Evolutionary conservation across 2,888 invertebrate genomes (phyloP), one percentile per base, ranked within the genome.

Genomic region (Pecten maximus): DNA sequence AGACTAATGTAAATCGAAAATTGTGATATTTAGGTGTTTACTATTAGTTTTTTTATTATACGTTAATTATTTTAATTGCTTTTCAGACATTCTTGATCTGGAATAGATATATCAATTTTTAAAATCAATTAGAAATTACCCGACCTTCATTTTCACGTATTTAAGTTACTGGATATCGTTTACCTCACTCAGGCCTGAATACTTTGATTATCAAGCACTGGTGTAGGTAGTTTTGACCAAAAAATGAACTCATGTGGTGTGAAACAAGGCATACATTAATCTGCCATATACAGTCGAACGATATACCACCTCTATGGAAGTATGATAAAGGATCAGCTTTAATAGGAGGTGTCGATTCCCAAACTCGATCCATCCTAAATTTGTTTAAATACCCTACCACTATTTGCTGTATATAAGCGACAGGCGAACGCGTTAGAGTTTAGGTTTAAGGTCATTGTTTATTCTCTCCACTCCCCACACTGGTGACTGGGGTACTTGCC

Each of bases 351-450:
- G 74, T 74, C 74, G 35, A 74, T 74, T 74, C 35, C 74, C 35
- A 1, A 74, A 35, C 74, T 74, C 35, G 74, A 74, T 74, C 74
- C 74, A 74, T 74, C 74, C 74, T 74, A 74, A 74, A 74, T 74
- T 74, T 28, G 35, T 74, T 74, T 74, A 74, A 74, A 74, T 74
- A 35, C 35, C 74, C 74, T 35, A 74, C 28, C 28, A 35, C 74
- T 28, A 35, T 74, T 35, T 74, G 35, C 0, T 74, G 44, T 44
- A 44, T 44, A 35, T 74, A 23, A 28, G 74, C 35, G 74, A 35
- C 74, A 74, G 74, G 74, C 15, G 74, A 74, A 74, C 74, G 74
- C 28, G 74, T 74, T 35, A 74, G 74, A 74, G 74, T 15, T 74
- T 12, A 35, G 28, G 74, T 60, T 23, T 16, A 60, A 23, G 60